Conservation (phyloP, 2,113 vertebrate species). For the Crotalus viridis region DNA sequence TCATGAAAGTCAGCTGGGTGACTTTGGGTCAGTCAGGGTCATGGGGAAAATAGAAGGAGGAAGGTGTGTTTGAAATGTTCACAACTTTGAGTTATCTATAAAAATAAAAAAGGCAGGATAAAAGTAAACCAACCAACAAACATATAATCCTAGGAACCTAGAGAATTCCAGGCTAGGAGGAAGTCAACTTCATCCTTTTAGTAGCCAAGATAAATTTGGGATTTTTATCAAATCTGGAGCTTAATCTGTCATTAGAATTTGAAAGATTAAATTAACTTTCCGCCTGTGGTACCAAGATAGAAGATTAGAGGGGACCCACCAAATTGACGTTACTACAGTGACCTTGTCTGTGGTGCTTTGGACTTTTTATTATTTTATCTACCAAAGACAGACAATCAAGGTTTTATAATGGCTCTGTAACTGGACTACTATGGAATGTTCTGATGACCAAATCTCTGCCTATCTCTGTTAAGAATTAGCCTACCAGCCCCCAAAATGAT, state of each 20-base stretch:
- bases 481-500: background rate
- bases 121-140: background rate
- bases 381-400: background rate
- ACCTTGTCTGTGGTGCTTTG: background rate
- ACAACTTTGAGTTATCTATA: background rate
- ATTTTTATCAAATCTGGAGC: background rate
- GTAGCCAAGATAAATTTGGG: background rate
- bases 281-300: background rate
- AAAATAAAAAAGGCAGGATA: background rate
- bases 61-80: background rate
- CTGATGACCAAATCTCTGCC: background rate
- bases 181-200: background rate
- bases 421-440: background rate
- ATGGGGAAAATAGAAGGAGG: background rate
- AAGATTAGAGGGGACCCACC: background rate
- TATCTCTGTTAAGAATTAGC: background rate
- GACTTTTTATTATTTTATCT: background rate
- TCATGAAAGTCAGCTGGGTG: background rate
- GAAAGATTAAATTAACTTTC: background rate
- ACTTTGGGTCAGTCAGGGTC: background rate
- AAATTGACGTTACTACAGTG: background rate
- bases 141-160: background rate
- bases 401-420: background rate
- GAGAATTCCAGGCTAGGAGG: background rate
- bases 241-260: background rate